Conservation (phyloP, 2,797 vertebrate species). For the Emydoidea blandingii region DNA sequence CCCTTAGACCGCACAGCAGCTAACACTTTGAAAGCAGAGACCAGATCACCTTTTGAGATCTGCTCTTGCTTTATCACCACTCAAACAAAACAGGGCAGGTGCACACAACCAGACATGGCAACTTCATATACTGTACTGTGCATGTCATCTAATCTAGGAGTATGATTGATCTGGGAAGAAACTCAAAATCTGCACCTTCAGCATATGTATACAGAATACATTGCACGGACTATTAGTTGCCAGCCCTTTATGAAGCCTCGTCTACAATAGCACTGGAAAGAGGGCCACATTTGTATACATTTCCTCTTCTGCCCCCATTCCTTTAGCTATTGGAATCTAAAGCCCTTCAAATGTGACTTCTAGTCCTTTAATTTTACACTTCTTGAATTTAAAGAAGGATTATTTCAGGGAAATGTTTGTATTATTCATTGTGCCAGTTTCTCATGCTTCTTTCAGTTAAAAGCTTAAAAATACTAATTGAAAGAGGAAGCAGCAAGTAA, state of each 20-base stretch:
- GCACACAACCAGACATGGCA: neutral
- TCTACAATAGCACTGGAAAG: neutral
- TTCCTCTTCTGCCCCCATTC: neutral
- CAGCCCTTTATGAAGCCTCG: neutral
- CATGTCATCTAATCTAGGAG: neutral
- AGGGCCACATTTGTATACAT: neutral
- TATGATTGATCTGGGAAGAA: neutral
- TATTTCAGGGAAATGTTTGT: no score
- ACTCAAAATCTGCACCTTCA: no score
- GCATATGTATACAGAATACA: neutral
- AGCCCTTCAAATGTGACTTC: no score
- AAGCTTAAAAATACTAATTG: no score
- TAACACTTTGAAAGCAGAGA: neutral
- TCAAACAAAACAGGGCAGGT: neutral
- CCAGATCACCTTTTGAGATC: neutral
- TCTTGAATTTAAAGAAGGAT: no score
- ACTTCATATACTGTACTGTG: no score
- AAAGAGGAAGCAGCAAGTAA: neutral
- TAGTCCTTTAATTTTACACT: no score
- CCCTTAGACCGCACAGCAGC: neutral
- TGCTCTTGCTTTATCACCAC: neutral
- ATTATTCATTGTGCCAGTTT: neutral
- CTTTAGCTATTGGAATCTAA: neutral
- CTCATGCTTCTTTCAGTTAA: no score
- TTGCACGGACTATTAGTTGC: neutral